Conservation (phyloP, 2,888 invertebrate genomes). For the Diachrysia chrysitis region DNA sequence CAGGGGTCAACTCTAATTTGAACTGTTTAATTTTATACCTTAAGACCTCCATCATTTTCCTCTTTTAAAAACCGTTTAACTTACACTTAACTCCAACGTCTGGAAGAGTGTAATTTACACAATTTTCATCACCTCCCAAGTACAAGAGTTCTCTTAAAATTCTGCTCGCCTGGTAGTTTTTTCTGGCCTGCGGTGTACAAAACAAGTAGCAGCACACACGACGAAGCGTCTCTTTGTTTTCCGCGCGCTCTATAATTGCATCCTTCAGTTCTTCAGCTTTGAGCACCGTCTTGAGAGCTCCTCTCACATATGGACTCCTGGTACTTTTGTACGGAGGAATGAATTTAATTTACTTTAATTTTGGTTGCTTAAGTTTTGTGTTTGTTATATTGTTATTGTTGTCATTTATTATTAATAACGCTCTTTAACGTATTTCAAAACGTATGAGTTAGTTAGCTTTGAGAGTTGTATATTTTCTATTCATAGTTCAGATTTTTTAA, state of each 20-base stretch:
- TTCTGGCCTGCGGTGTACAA: slow-evolving; percentile 36
- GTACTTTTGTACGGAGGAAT: slow-evolving; percentile 22
- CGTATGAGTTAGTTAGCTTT: no score
- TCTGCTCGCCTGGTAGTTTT: slow-evolving; percentile 45
- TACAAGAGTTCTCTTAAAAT: slow-evolving; percentile 46
- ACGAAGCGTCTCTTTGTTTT: slow-evolving; percentile 53
- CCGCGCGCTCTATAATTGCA: slow-evolving; percentile 56
- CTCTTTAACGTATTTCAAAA: no score
- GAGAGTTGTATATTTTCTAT: no score
- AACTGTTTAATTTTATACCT: neutral
- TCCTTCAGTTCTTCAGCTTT: slow-evolving; percentile 51
- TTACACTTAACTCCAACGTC: slow-evolving; percentile 26
- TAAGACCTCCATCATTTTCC: slow-evolving; percentile 33
- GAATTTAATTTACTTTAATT: neutral
- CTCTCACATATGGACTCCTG: slow-evolving; percentile 34
- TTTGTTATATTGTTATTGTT: neutral
- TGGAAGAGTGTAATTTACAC: slow-evolving; percentile 36
- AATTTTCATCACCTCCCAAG: slow-evolving; percentile 35
- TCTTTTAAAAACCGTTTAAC: slow-evolving; percentile 39
- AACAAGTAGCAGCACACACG: slow-evolving; percentile 39
- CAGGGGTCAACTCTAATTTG: neutral
- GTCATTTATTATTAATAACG: neutral
- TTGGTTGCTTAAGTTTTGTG: neutral
- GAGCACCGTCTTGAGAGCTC: slow-evolving; percentile 39
- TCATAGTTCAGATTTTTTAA: neutral